These are phyloP conservation scores for Chelon labrosus DNA, from an alignment of 2,797 vertebrate species.

Conservation along the genomic window DNA sequence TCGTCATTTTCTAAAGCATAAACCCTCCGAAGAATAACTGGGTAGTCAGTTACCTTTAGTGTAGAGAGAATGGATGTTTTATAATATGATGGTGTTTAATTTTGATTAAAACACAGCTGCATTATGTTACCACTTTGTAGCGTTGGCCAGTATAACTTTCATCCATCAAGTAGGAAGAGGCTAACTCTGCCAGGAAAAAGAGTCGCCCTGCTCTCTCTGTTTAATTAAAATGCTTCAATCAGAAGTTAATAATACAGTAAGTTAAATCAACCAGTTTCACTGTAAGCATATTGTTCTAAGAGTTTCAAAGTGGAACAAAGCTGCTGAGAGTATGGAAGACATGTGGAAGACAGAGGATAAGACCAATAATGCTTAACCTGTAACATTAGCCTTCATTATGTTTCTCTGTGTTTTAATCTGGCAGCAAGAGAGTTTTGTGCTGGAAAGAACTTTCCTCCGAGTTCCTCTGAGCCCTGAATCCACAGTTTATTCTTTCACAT, in stretches of 20 bases:
- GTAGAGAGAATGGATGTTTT: not conserved
- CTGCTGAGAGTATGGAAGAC: constrained; percentile 2
- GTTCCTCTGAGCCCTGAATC: constrained; percentile 18
- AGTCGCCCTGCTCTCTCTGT: not conserved
- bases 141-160: not conserved
- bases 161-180: not conserved
- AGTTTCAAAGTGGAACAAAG: not conserved
- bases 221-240: constrained; percentile 1
- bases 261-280: not conserved
- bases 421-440: not conserved
- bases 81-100: not conserved
- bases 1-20: not conserved
- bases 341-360: not conserved
- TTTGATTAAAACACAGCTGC: not conserved
- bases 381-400: not conserved
- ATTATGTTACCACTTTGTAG: not conserved
- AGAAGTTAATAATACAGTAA: not conserved
- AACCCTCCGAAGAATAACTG: not conserved
- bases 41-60: not conserved
- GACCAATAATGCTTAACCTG: not conserved
- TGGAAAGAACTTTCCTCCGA: constrained; percentile 16
- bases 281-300: not conserved
- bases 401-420: constrained; percentile 19
- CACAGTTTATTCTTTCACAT: constrained; percentile 69
- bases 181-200: constrained; percentile 6